Evolutionary conservation across 2,888 invertebrate species (phyloP), one percentile per base, ranked within the genome.

Genomic region (Andrena camellia): DNA sequence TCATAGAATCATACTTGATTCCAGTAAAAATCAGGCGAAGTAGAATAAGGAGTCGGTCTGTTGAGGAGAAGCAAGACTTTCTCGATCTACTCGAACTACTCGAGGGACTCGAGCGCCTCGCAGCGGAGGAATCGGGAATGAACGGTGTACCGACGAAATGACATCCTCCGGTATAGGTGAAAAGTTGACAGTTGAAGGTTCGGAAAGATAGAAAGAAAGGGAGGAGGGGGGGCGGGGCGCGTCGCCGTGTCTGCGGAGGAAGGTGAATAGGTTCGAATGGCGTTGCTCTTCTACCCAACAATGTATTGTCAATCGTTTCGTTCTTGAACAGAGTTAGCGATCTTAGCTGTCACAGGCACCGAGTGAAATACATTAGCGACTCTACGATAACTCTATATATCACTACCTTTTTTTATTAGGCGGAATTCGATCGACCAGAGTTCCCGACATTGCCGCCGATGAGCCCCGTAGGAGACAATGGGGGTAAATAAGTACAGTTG

Each of bases 311-410:
- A 84, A 85, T 85, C 78, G 84, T 79, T 84, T 75, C 83, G 80
- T 73, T 72, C 83, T 78, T 68, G 79, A 81, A 63, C 54, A 66
- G 62, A 81, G 42, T 42, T 85, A 76, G 77, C 81, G 78, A 83
- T 68, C 74, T 81, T 67, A 83, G 83, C 89, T 84, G 88, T 87
- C 83, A 87, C 90, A 90, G 89, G 90, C 90, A 89, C 89, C 90
- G 87, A 83, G 86, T 88, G 90, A 90, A 91, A 91, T 89, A 86
- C 89, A 88, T 88, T 88, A 88, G 89, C 86, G 79, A 81, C 71
- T 91, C 90, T 91, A 91, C 89, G 73, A 80, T 88, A 90, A 90
- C 86, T 90, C 90, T 92, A 91, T 92, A 92, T 93, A 93, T 93
- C 91, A 92, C 93, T 93, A 93, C 92, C 91, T 90, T 78, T 81